Evolutionary conservation across 2,797 vertebrate genomes (phyloP).

Genomic region (Coregonus suidteri): DNA sequence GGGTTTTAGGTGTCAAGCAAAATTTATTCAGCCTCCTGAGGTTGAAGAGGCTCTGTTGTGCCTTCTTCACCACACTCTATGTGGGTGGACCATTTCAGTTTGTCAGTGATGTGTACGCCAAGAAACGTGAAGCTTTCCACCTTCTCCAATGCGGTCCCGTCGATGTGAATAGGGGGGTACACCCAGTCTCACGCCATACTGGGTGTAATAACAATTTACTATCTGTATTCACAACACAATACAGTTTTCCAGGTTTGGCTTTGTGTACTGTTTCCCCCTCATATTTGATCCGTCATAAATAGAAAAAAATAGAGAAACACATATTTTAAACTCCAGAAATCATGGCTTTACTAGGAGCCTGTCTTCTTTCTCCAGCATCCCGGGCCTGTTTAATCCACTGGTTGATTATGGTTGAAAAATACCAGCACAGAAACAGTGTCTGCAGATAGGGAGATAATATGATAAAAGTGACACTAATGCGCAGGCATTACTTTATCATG

Average conservation of each 20-base stretch:
- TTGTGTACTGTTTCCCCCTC: background rate
- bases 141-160: no score
- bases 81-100: no score
- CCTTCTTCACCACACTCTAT: no score
- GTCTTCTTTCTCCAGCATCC: background rate
- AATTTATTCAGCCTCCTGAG: no score
- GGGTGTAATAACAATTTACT: no score
- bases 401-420: conserved; percentile 25
- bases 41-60: no score
- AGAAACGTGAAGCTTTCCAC: no score
- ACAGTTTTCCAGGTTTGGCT: background rate
- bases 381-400: conserved; percentile 21
- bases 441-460: conserved; percentile 20
- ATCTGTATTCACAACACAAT: no score
- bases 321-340: conserved; percentile 2
- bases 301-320: background rate
- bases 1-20: no score
- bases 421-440: conserved; percentile 9
- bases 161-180: background rate
- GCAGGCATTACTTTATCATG: conserved; percentile 35
- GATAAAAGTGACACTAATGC: conserved; percentile 7
- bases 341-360: conserved; percentile 9
- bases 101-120: no score
- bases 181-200: background rate
- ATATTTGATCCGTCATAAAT: background rate